Evolutionary conservation across 2,888 invertebrate species (phyloP).

Genomic region (Junonia oenone): DNA sequence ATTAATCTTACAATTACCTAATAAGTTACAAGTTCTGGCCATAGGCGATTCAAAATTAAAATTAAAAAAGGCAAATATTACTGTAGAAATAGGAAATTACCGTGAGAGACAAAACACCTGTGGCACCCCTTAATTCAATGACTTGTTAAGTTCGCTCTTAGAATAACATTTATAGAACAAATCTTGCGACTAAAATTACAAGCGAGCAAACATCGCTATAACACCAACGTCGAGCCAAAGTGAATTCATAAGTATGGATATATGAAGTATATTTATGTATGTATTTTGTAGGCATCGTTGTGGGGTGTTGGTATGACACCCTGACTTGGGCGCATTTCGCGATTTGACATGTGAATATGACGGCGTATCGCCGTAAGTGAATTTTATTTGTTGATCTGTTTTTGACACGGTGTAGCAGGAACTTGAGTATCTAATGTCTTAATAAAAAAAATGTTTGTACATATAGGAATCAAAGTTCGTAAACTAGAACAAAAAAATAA

Average conservation of each 20-base stretch:
- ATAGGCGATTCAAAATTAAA: no score
- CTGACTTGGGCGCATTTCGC: slow-evolving; percentile 9
- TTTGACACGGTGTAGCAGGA: slow-evolving; percentile 27
- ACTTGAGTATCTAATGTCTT: no score
- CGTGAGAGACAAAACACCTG: background rate
- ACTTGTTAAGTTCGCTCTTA: slow-evolving; percentile 5
- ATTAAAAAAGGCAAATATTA: background rate
- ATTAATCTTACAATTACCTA: no score
- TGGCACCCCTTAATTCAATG: slow-evolving; percentile 6
- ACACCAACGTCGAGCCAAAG: background rate
- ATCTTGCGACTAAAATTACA: slow-evolving; percentile 23
- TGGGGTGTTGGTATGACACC: slow-evolving; percentile 8
- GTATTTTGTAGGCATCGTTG: background rate
- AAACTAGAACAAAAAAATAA: no score
- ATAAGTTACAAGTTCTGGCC: no score
- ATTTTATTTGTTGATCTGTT: slow-evolving; percentile 32
- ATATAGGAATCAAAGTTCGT: no score
- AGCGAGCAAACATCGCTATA: slow-evolving; percentile 13
- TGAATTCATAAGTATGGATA: background rate
- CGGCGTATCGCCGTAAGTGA: slow-evolving; percentile 40
- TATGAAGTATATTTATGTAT: no score
- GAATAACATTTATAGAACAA: slow-evolving; percentile 16
- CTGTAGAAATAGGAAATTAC: background rate
- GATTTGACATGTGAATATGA: slow-evolving; percentile 26
- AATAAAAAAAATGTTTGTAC: no score